Percentiles rank a stretch among this genome's conserved stretches.
These are phyloP conservation scores for Hippopotamyrus pictus DNA, from an alignment of 2,797 vertebrate species.

Conservation along the genomic window DNA sequence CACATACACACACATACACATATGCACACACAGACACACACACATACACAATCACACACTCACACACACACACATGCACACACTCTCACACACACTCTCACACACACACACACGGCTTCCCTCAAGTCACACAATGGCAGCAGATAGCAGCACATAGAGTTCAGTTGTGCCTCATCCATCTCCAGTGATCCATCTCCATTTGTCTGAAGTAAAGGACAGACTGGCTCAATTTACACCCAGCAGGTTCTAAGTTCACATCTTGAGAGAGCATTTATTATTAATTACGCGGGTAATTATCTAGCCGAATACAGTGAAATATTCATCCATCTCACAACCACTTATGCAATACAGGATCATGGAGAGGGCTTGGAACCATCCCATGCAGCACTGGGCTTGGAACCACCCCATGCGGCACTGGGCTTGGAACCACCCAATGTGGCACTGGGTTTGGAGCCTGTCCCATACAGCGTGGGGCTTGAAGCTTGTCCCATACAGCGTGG, in stretches of 20 bases:
- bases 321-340: not conserved
- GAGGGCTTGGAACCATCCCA: not conserved
- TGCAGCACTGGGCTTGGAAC: not conserved
- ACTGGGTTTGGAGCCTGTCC: not conserved
- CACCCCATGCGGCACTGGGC: not conserved
- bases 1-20: not conserved
- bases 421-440: too few relatives aligned
- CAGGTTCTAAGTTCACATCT: not conserved
- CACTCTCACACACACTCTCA: too few relatives aligned
- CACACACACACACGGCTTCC: not conserved
- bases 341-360: not conserved
- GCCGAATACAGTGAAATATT: not conserved
- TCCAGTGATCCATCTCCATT: not conserved
- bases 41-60: not conserved
- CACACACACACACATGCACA: not conserved
- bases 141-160: not conserved
- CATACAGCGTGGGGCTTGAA: not conserved
- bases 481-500: not conserved
- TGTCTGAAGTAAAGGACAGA: not conserved
- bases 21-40: not conserved
- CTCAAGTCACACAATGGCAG: not conserved
- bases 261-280: not conserved
- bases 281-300: not conserved
- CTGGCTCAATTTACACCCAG: not conserved
- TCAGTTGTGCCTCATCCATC: not conserved